Evolutionary conservation across 2,113 vertebrate species (phyloP).

Genomic region (Pterocles orientalis): DNA sequence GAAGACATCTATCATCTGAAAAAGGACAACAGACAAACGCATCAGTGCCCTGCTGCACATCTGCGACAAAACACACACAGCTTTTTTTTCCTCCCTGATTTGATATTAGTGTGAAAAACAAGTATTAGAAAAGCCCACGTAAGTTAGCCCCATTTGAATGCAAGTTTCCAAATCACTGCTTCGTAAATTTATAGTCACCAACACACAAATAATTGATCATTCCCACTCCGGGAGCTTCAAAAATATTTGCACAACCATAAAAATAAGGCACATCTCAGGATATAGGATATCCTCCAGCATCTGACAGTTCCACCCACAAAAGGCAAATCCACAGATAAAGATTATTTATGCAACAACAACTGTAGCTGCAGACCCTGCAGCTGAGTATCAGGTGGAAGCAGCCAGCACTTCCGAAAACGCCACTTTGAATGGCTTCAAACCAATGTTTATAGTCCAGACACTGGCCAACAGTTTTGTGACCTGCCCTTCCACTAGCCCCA

Average conservation of each 20-base stretch:
- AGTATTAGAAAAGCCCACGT: neutral
- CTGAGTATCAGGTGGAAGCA: neutral
- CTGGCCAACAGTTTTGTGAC: neutral
- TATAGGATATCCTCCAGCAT: neutral
- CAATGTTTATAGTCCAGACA: neutral
- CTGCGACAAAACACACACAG: neutral
- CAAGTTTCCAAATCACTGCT: neutral
- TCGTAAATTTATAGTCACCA: neutral
- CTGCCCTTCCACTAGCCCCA: neutral
- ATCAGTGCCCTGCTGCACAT: neutral
- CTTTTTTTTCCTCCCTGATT: neutral
- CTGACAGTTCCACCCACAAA: neutral
- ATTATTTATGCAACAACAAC: neutral
- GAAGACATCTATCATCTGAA: slow-evolving; percentile 81
- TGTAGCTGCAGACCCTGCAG: neutral
- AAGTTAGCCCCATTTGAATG: neutral
- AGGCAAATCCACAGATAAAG: neutral
- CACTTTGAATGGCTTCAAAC: neutral
- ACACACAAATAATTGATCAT: neutral
- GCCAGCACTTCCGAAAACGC: neutral
- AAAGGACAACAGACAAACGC: neutral
- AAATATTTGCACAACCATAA: neutral
- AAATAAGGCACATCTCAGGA: neutral
- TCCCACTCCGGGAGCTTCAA: neutral
- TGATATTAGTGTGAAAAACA: neutral